These are phyloP conservation scores for Temnothorax rugatulus DNA, from an alignment of 2,888 invertebrate species.

Conservation along the genomic window DNA sequence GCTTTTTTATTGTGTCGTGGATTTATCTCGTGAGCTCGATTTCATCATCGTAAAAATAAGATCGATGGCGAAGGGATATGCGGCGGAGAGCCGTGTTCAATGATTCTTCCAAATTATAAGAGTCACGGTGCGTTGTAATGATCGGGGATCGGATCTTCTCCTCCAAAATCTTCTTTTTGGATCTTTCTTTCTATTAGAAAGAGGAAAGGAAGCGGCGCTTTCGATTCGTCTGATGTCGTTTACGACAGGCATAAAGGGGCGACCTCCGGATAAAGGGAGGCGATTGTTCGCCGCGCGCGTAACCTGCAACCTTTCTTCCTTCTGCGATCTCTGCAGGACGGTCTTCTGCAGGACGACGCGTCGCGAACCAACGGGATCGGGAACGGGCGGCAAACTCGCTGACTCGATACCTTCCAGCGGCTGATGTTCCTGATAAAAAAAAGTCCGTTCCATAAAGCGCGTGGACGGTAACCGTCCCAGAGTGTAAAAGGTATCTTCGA, in stretches of 20 bases:
- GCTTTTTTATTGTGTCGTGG: slow-evolving; percentile 19
- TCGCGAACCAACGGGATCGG: slow-evolving; percentile 43
- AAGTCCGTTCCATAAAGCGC: slow-evolving; percentile 41
- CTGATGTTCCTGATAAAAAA: slow-evolving; percentile 62
- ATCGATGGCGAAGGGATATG: slow-evolving; percentile 18
- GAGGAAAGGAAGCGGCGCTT: slow-evolving; percentile 32
- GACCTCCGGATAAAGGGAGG: slow-evolving; percentile 52
- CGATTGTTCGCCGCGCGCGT: slow-evolving; percentile 51
- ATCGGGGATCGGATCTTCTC: slow-evolving; percentile 28
- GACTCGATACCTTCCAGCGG: slow-evolving; percentile 63
- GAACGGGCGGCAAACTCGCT: slow-evolving; percentile 56
- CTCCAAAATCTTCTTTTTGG: not conserved
- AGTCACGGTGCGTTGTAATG: slow-evolving; percentile 47
- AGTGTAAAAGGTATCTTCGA: slow-evolving; percentile 61
- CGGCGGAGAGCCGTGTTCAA: not conserved
- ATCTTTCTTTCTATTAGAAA: slow-evolving; percentile 47
- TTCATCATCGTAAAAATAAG: slow-evolving; percentile 46
- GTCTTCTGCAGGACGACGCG: slow-evolving; percentile 42
- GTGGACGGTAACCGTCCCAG: slow-evolving; percentile 21
- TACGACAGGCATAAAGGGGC: slow-evolving; percentile 72
- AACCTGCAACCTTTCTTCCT: slow-evolving; percentile 60
- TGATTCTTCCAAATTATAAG: slow-evolving; percentile 38
- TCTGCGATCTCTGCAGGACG: slow-evolving; percentile 56
- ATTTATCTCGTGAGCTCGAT: slow-evolving; percentile 39
- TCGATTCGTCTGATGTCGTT: slow-evolving; percentile 69